Conservation (phyloP, 2,888 invertebrate species). For the Macrosoma leucophasiata region DNA sequence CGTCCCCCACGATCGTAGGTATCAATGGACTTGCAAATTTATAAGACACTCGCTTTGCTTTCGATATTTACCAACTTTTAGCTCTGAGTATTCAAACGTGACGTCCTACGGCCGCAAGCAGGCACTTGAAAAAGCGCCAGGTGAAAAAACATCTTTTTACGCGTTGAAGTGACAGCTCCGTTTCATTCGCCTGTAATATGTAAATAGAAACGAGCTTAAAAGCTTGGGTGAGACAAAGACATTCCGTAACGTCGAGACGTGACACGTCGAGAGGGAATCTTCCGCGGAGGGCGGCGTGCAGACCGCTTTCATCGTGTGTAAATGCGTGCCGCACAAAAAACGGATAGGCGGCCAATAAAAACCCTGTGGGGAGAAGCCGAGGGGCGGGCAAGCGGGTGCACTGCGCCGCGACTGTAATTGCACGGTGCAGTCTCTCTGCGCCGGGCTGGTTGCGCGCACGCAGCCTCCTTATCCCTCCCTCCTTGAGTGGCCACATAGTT, state of each 20-base stretch:
- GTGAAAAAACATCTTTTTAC: slow-evolving; percentile 12
- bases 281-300: slow-evolving; percentile 57
- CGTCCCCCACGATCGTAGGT: slow-evolving; percentile 33
- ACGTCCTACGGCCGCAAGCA: too few relatives aligned
- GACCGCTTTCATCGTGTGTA: slow-evolving; percentile 66
- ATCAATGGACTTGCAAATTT: slow-evolving; percentile 17
- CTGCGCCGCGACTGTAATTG: slow-evolving; percentile 51
- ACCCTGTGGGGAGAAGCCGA: slow-evolving; percentile 64
- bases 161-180: slow-evolving; percentile 13
- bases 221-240: slow-evolving; percentile 52
- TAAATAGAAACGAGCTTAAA: slow-evolving; percentile 37
- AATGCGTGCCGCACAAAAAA: slow-evolving; percentile 66
- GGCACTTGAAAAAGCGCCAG: slow-evolving; percentile 13
- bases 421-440: slow-evolving; percentile 62
- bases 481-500: slow-evolving; percentile 30
- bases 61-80: neutral
- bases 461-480: slow-evolving; percentile 46
- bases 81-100: neutral
- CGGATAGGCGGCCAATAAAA: slow-evolving; percentile 70
- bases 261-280: slow-evolving; percentile 61
- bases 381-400: slow-evolving; percentile 63
- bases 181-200: slow-evolving; percentile 31
- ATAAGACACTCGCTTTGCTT: neutral
- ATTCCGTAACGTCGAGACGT: slow-evolving; percentile 53
- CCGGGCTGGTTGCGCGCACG: slow-evolving; percentile 69